Conservation (phyloP, 2,113 vertebrate species). For the Pogona vitticeps region DNA sequence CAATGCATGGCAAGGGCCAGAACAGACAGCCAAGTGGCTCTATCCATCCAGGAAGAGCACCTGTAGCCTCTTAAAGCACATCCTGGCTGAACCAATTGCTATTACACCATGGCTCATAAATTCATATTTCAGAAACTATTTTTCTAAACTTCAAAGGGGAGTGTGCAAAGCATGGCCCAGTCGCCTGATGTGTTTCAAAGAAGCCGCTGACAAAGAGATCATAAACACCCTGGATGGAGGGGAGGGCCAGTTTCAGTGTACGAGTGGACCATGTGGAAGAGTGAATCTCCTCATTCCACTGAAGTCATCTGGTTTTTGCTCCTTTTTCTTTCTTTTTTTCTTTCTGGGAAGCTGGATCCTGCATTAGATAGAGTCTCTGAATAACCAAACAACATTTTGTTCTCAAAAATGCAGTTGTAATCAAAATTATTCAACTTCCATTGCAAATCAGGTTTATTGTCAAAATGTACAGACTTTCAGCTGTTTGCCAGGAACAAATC, state of each 20-base stretch:
- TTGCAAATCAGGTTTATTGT: no score
- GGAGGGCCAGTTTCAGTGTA: background rate
- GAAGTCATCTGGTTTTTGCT: background rate
- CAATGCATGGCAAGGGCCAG: slow-evolving; percentile 31
- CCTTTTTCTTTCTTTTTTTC: background rate
- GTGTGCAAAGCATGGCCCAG: background rate
- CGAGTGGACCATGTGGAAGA: background rate
- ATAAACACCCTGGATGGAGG: background rate
- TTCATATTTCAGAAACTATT: slow-evolving; percentile 37
- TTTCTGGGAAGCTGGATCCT: background rate
- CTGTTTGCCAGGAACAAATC: no score
- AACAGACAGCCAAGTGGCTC: slow-evolving; percentile 40
- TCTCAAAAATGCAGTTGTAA: background rate
- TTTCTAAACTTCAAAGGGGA: slow-evolving; percentile 19
- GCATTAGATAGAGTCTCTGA: background rate
- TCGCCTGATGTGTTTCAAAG: slow-evolving; percentile 4
- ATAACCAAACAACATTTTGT: background rate
- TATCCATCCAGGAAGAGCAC: slow-evolving; percentile 10
- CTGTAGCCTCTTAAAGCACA: slow-evolving; percentile 22
- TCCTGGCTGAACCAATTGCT: slow-evolving; percentile 22
- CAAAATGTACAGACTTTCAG: background rate
- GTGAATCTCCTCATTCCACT: background rate
- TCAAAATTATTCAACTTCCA: no score
- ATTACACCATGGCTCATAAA: slow-evolving; percentile 9
- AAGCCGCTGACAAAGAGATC: background rate